Base-by-base conservation (phyloP, 2,888 invertebrate genomes). In the Dendrolimus houi region DNA sequence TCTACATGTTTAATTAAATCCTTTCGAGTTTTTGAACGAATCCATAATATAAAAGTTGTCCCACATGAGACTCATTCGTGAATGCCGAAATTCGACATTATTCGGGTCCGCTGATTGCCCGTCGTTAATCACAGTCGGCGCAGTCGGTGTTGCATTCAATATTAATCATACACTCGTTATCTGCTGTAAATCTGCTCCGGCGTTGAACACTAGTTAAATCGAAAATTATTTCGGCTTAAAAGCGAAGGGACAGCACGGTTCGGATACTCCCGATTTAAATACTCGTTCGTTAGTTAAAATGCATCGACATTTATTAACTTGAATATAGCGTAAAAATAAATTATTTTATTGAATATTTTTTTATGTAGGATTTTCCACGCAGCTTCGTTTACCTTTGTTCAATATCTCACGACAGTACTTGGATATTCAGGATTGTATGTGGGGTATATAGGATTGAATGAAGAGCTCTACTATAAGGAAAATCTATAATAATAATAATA, bases 131-230 rank as follows among this genome's bases (percentile, higher is more conserved):
- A 84, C 79, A 74, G 75, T 70, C 71, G 68, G 67, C 66, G 69
- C 71, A 70, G 70, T 69, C 66, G 68, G 66, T 70, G 47, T 47
- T 47, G 74, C 72, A 69, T 81, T 77, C 77, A 76, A 78, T 80
- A 80, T 81, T 80, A 80, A 82, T 83, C 77, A 78, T 78, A 76
- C 75, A 75, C 79, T 80, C 81, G 81, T 81, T 81, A 79, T 76
- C 77, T 72, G 72, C 67, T 74, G 74, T 72, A 72, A 77, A 80
- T 76, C 75, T 74, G 69, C 62, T 56, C 63, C 61, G 68, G 67
- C 64, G 65, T 60, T 62, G 69, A 69, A 67, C 68, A 71, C 72
- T 72, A 69, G 71, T 75, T 72, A 72, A 77, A 73, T 71, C 67
- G 71, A 71, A 75, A 75, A 76, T 76, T 67, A 74, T 77, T 77